These are phyloP conservation scores for Thumatha senex DNA, from an alignment of 2,888 invertebrate species.

Conservation along the genomic window DNA sequence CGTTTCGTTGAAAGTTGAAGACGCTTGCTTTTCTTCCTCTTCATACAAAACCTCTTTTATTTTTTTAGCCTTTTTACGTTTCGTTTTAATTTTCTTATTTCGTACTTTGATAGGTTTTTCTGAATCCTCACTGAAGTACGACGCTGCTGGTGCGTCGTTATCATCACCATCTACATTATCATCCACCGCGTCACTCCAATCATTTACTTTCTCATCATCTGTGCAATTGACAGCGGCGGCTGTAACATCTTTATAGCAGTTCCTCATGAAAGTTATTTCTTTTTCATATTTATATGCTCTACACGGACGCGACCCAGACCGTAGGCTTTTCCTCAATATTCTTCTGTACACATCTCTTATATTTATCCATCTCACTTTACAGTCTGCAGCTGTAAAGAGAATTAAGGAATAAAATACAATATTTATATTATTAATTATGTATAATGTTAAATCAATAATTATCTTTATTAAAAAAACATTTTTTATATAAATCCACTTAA, in stretches of 20 bases:
- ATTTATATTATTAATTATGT: neutral
- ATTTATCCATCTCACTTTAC: conserved; percentile 75
- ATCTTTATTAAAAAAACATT: too few relatives aligned
- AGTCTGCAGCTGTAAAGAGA: conserved; percentile 62
- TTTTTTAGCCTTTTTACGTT: conserved; percentile 21
- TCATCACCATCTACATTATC: conserved; percentile 1
- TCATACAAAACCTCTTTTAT: conserved; percentile 10
- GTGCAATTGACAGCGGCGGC: conserved; percentile 28
- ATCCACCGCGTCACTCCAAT: conserved; percentile 13
- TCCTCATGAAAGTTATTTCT: conserved; percentile 63
- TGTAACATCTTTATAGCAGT: conserved; percentile 62
- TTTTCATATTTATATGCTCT: conserved; percentile 68
- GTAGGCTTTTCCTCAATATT: conserved; percentile 54
- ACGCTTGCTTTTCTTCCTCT: conserved; percentile 38
- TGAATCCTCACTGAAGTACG: conserved; percentile 41
- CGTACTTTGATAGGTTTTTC: conserved; percentile 35
- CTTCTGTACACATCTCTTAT: conserved; percentile 73
- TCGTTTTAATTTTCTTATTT: conserved; percentile 12
- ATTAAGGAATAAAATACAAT: neutral
- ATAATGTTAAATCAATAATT: too few relatives aligned
- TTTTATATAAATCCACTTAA: too few relatives aligned
- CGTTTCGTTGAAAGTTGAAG: conserved; percentile 41
- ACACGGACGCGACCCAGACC: conserved; percentile 25
- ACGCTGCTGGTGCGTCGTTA: neutral
- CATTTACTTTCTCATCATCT: conserved; percentile 28